These are phyloP conservation scores for Drosophila birchii DNA, from an alignment of 2,888 invertebrate species.

Conservation along the genomic window DNA sequence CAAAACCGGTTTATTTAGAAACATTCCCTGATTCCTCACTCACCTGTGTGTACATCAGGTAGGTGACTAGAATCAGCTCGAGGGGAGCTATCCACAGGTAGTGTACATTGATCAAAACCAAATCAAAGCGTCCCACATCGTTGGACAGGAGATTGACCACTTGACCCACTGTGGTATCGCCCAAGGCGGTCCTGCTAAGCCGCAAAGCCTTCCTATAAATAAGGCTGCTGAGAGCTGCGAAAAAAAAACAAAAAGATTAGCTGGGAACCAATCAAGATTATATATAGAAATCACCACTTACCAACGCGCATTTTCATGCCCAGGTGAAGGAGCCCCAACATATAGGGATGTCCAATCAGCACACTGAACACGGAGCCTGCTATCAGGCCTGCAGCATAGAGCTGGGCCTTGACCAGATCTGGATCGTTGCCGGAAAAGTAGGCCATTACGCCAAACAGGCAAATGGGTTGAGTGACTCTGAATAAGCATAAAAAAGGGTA, in stretches of 20 bases:
- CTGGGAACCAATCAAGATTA: too few relatives aligned
- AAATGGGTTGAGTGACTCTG: constrained; percentile 88
- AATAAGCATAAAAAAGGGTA: fast-evolving
- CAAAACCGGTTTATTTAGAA: constrained; percentile 3
- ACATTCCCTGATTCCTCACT: constrained; percentile 50
- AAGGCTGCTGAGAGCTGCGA: constrained; percentile 87
- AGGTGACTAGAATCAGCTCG: constrained; percentile 91
- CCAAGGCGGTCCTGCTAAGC: constrained; percentile 89
- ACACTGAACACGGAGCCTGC: constrained; percentile 90
- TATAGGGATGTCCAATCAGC: constrained; percentile 92
- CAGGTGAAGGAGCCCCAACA: constrained; percentile 89
- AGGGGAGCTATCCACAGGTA: constrained; percentile 96
- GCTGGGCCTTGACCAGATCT: constrained; percentile 87
- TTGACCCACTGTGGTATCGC: constrained; percentile 90
- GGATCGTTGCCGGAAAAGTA: constrained; percentile 85
- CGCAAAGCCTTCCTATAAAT: constrained; percentile 89
- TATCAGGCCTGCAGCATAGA: constrained; percentile 90
- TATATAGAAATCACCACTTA: neutral
- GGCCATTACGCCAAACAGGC: constrained; percentile 87
- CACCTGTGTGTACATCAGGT: constrained; percentile 89
- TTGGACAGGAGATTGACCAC: constrained; percentile 96
- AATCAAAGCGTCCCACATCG: constrained; percentile 90
- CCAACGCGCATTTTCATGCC: constrained; percentile 89
- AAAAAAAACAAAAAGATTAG: neutral
- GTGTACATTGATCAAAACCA: constrained; percentile 93